Evolutionary conservation across 2,797 vertebrate species (phyloP), one percentile per base, ranked within the genome.

Genomic region (Acanthurus leucopareius): DNA sequence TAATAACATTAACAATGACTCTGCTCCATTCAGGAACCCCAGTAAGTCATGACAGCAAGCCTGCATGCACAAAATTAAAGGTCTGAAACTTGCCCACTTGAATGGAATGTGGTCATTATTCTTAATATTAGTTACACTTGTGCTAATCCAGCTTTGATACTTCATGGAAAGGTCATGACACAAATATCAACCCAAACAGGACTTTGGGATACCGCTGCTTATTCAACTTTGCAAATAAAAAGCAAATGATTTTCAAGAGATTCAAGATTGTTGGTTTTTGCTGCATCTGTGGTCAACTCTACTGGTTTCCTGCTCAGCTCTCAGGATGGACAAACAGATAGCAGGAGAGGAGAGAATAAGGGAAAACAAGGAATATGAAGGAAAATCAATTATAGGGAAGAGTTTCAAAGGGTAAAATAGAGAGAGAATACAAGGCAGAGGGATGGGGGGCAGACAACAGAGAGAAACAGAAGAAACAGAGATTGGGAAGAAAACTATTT

Each of bases 291-390:
- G 67, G 61, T 60, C 64, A 77, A 40, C 45, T 19, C 13, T 10
- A 70, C 22, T 10, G 15, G 69, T 63, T 79, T 86, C 63, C 62
- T 89, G 78, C 57, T 79, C 70, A 83, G 75, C 57, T 0, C 85
- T 82, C 70, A 53, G 15, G 48, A 57, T 65, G 20, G 11, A 66
- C 45, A 45, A 53, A 17, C 16, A 49, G 9, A 61, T 40, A 48
- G 44, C 4, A 16, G n/a, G 15, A 10, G 17, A 48, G 16, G 5
- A 54, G 3, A 42, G 32, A 35, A 35, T 35, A 35, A 35, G 32
- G 32, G 6, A 35, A 35, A 35, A 35, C 32, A 35, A 35, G 7
- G 32, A 35, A 7, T 35, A 17, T 1, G 15, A 3, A 1, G 20
- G 3, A 1, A 40, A 20, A 3, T 15, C 10, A 19, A 54, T 7